Base-by-base conservation (phyloP, 2,888 invertebrate genomes). In the Aromia moschata region DNA sequence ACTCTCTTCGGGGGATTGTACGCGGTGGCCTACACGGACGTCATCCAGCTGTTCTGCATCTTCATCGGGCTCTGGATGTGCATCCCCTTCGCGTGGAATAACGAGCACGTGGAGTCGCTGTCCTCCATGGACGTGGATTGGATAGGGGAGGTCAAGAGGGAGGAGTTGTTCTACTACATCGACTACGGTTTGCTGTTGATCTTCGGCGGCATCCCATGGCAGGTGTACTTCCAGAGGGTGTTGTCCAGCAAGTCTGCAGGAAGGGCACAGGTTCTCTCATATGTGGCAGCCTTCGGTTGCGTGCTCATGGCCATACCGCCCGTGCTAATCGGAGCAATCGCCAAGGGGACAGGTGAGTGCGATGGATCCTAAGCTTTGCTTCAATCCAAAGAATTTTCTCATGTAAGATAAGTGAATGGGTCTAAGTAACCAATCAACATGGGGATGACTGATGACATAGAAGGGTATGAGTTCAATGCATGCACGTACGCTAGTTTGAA, bases 31-130 rank as follows among this genome's bases (percentile, higher is more conserved):
- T 99, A 98, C 80, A 99, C 98, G 0, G 98, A 98, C 80, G 98
- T 98, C 73, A 95, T 98, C 73, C 98, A 98, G 82, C 86, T 98
- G 43, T 95, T 96, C 84, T 98, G 97, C 83, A 98, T 98, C 78
- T 97, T 98, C 82, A 88, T 98, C 74, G 98, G 98, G 20, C 84
- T 99, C 80, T 98, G 98, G 98, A 89, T 98, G 87, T 96, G 97
- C 79, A 95, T 98, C 67, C 98, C 98, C 0, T 98, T 97, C 79
- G 96, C 97, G 9, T 91, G 96, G 91, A 84, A 87, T 62, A 91
- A 95, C 82, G 89, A 91, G 12, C 91, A 93, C 75, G 96, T 97
- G 9, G 85, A 87, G 74, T 89, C 94, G 14, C 86, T 96, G 64
- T 86, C 91, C 62, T 88, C 89, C 36, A 89, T 92, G 86, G 89